Conservation (phyloP, 2,888 invertebrate genomes). For the Andrena dorsata region DNA sequence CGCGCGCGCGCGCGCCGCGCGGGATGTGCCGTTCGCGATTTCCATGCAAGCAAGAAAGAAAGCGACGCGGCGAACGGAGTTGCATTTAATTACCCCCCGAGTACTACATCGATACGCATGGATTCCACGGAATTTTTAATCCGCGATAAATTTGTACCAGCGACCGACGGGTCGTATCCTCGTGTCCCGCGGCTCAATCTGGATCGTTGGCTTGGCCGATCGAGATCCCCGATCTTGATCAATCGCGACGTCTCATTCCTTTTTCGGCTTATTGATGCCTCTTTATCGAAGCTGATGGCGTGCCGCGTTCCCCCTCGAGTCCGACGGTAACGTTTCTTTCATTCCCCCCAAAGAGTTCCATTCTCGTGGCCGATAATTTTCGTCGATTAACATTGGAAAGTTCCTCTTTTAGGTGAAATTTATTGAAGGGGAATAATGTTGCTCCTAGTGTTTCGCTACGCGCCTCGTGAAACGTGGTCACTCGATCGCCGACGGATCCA, state of each 20-base stretch:
- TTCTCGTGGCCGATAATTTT: neutral
- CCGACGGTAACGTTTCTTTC: neutral
- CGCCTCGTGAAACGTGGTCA: no score
- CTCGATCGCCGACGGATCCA: conserved; percentile 12
- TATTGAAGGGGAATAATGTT: neutral
- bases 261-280: conserved; percentile 50
- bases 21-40: conserved; percentile 52
- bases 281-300: conserved; percentile 41
- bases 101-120: conserved; percentile 43
- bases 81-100: conserved; percentile 61
- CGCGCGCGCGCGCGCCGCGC: conserved; percentile 23
- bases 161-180: neutral
- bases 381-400: neutral
- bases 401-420: no score
- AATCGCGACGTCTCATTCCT: conserved; percentile 22
- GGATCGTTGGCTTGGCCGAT: conserved; percentile 36
- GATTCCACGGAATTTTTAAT: conserved; percentile 61
- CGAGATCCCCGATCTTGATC: conserved; percentile 42
- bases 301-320: neutral
- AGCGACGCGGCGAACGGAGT: conserved; percentile 11
- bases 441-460: neutral
- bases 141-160: conserved; percentile 50
- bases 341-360: neutral
- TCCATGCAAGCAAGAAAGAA: conserved; percentile 37
- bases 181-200: conserved; percentile 44